Base-by-base conservation (phyloP, 1,140 invertebrate genomes). In the Bombus affinis region DNA sequence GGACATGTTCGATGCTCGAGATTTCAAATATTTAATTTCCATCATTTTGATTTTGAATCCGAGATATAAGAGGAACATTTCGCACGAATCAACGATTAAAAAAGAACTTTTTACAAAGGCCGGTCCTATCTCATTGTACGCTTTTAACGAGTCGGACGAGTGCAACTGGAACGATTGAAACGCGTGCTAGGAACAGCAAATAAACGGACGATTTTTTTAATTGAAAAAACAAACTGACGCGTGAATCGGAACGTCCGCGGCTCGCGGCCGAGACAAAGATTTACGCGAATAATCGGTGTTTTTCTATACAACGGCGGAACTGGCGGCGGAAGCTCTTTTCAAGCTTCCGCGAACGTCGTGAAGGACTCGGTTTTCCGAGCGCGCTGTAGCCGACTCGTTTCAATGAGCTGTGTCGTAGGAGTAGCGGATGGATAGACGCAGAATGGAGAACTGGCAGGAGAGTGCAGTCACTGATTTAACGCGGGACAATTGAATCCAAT, bases 401-500 rank as follows among this genome's bases (percentile, higher is more conserved):
- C 91, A 93, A 93, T 92, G 92, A 92, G 92, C 89, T 90, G 90
- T 92, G 90, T 91, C 92, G 91, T 89, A 90, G 91, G 88, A 92
- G 88, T 91, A 90, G 86, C 89, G 92, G 89, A 93, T 86, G 93
- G 91, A 92, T 92, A 91, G 89, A 92, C 92, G 88, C 88, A 90
- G 88, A 93, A 91, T 87, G 88, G 81, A 89, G 88, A 91, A 89
- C 85, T 88, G 89, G 85, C 91, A 88, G 89, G 89, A 88, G 92
- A 92, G 91, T 91, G 94, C 92, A 94, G 94, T 94, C 93, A 94
- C 94, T 94, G 94, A 95, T 95, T 95, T 94, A 95, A 95, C 94
- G 94, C 92, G 93, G 94, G 93, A 95, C 94, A 95, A 95, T 95
- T 93, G 94, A 95, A 95, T 95, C 93, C 94, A 95, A 95, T 95